These are phyloP conservation scores for Ecliptopera silaceata DNA, from an alignment of 2,888 invertebrate species.

Conservation along the genomic window DNA sequence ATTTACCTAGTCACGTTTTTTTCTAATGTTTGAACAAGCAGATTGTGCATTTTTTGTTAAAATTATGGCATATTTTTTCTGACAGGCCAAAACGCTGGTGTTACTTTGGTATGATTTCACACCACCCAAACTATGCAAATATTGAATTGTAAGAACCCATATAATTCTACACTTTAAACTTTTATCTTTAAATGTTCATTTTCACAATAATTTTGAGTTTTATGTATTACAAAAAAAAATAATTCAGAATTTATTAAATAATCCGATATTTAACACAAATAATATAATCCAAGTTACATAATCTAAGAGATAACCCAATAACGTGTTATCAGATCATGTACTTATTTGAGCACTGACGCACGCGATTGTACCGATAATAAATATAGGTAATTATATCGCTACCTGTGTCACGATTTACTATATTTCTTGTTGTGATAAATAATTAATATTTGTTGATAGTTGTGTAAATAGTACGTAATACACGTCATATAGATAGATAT, in stretches of 20 bases:
- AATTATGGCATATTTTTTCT: too few relatives aligned
- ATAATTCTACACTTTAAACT: too few relatives aligned
- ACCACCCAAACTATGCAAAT: too few relatives aligned
- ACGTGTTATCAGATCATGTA: constrained; percentile 43
- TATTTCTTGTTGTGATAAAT: constrained; percentile 2
- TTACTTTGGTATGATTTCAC: too few relatives aligned
- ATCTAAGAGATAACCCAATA: constrained; percentile 55
- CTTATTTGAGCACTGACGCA: constrained; percentile 24
- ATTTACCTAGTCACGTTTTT: too few relatives aligned
- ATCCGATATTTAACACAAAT: constrained; percentile 21
- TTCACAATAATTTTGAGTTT: too few relatives aligned
- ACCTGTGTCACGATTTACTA: constrained; percentile 21
- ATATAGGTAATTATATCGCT: constrained; percentile 21
- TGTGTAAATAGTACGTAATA: neutral
- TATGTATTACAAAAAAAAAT: neutral
- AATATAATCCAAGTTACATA: constrained; percentile 26
- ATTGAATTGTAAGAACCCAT: too few relatives aligned
- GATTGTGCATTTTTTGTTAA: too few relatives aligned
- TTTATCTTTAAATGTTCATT: too few relatives aligned
- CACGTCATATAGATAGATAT: too few relatives aligned
- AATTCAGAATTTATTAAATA: neutral
- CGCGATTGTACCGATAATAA: constrained; percentile 23
- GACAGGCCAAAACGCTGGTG: too few relatives aligned
- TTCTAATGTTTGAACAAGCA: too few relatives aligned
- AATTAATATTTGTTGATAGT: neutral